Evolutionary conservation across 2,888 invertebrate genomes (phyloP).

Genomic region (Ectemnius continuus): DNA sequence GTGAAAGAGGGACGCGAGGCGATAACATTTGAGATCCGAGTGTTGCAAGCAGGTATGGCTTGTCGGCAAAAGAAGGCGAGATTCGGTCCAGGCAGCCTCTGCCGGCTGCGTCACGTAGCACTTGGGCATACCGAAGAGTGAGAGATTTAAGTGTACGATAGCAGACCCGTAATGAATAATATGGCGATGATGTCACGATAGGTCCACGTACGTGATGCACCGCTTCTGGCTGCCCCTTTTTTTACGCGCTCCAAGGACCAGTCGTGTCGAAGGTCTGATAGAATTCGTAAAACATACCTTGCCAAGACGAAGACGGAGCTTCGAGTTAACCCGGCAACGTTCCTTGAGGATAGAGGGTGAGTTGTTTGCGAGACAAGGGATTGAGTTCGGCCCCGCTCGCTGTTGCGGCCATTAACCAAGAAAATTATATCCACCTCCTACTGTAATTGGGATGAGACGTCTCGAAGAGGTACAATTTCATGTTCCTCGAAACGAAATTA

Average conservation of each 20-base stretch:
- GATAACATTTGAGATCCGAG: too few relatives aligned
- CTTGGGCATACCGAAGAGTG: conserved; percentile 50
- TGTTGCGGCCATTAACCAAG: background rate
- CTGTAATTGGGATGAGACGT: conserved; percentile 5
- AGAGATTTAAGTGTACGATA: conserved; percentile 57
- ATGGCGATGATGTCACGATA: conserved; percentile 50
- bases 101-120: conserved; percentile 51
- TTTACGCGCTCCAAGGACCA: background rate
- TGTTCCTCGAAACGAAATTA: background rate
- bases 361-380: too few relatives aligned
- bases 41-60: background rate
- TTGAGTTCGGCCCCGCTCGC: background rate
- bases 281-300: too few relatives aligned
- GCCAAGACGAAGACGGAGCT: too few relatives aligned
- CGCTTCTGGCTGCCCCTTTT: conserved; percentile 17
- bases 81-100: conserved; percentile 32
- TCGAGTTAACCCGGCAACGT: too few relatives aligned
- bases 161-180: conserved; percentile 53
- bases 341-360: too few relatives aligned
- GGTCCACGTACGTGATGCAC: conserved; percentile 42
- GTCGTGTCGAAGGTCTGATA: too few relatives aligned
- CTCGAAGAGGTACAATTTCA: conserved; percentile 12
- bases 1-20: too few relatives aligned
- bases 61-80: conserved; percentile 2
- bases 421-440: background rate